phyloP scores from a whole-genome alignment of 2,113 vertebrate species.

The Paralichthys olivaceus region DNA sequence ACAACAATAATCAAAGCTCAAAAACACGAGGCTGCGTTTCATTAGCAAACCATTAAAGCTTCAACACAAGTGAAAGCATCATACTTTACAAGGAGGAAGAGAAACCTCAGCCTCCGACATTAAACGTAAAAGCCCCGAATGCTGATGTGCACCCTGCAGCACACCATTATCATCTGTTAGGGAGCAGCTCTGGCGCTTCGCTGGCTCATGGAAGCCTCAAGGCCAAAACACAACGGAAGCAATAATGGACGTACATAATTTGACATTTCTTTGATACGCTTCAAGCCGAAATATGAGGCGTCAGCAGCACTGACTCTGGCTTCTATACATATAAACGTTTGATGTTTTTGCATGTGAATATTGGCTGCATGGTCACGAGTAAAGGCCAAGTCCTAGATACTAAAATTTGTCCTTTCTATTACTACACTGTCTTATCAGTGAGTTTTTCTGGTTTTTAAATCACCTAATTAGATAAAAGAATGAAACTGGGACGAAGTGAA shows the following conservation, averaged over 20 bases:
- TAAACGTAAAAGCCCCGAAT: constrained; percentile 9
- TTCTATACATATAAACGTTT: neutral
- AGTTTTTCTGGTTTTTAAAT: neutral
- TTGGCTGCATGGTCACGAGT: neutral
- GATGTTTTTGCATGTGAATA: constrained; percentile 7
- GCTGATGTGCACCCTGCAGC: constrained; percentile 13
- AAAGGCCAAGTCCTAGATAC: neutral
- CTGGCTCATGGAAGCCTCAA: constrained; percentile 11
- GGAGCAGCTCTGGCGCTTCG: constrained; percentile 6
- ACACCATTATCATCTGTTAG: constrained; percentile 14
- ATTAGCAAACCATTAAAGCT: constrained; percentile 21
- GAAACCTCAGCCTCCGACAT: neutral
- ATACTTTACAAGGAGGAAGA: neutral
- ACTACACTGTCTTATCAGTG: neutral
- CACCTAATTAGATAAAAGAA: neutral
- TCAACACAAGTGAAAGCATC: neutral
- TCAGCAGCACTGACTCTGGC: constrained; percentile 11
- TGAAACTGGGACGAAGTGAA: too few species aligned
- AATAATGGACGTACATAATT: constrained; percentile 25
- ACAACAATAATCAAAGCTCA: constrained; percentile 10
- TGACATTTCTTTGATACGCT: constrained; percentile 45
- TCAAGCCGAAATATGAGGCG: constrained; percentile 5
- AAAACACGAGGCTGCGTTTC: constrained; percentile 3
- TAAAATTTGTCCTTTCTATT: constrained; percentile 12
- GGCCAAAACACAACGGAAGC: constrained; percentile 24